Percentiles rank a stretch among this genome's conserved stretches.
Conservation (phyloP, 2,888 invertebrate species). For the Meloe dianella region DNA sequence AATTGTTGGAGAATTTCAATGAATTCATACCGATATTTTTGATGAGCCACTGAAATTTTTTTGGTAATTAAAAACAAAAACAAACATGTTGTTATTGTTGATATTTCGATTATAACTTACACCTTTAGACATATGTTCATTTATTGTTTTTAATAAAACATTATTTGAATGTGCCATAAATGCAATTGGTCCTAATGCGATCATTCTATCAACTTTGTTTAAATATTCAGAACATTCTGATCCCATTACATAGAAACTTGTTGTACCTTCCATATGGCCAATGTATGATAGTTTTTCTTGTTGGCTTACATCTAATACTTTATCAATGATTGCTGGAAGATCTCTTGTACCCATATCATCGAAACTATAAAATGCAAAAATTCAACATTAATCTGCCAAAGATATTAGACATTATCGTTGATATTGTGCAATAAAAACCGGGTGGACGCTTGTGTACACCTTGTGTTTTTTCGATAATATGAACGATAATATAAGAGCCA, state of each 20-base stretch:
- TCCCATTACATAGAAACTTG: slow-evolving; percentile 67
- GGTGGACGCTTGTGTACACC: too few relatives aligned
- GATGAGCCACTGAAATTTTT: slow-evolving; percentile 33
- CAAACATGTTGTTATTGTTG: not conserved
- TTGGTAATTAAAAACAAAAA: too few relatives aligned
- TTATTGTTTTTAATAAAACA: slow-evolving; percentile 58
- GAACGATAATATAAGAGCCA: too few relatives aligned
- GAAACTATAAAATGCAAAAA: slow-evolving; percentile 63
- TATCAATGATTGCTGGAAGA: slow-evolving; percentile 77
- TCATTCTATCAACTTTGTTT: slow-evolving; percentile 65
- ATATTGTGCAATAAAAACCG: too few relatives aligned
- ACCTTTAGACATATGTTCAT: slow-evolving; percentile 1
- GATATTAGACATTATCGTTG: too few relatives aligned
- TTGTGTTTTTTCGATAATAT: too few relatives aligned
- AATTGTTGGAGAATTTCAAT: slow-evolving; percentile 66
- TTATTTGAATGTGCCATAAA: slow-evolving; percentile 62
- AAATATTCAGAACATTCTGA: slow-evolving; percentile 66
- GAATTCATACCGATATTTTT: slow-evolving; percentile 64
- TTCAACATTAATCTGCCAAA: too few relatives aligned
- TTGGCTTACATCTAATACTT: slow-evolving; percentile 64
- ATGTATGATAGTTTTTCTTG: slow-evolving; percentile 68
- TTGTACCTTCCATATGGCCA: slow-evolving; percentile 74
- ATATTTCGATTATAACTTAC: not conserved
- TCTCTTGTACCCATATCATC: slow-evolving; percentile 80
- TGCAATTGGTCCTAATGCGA: slow-evolving; percentile 68